These are phyloP conservation scores for Adelges cooleyi DNA, from an alignment of 1,140 invertebrate species.

Conservation along the genomic window DNA sequence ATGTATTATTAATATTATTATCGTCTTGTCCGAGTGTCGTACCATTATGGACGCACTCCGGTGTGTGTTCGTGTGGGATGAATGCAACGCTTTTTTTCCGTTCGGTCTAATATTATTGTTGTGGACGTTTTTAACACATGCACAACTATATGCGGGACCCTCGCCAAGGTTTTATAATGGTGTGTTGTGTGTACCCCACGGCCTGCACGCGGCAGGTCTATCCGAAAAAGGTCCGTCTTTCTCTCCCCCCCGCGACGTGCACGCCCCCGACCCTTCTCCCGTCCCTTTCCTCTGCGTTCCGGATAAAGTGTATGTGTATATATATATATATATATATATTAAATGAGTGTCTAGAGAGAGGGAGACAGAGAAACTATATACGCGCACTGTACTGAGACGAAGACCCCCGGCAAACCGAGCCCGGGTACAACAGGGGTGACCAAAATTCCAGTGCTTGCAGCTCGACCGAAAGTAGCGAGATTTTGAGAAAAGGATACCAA, in stretches of 20 bases:
- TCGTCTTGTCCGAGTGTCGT: too few species aligned
- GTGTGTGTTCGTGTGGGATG: too few species aligned
- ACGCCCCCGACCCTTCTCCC: slow-evolving; percentile 13
- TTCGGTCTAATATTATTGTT: too few species aligned
- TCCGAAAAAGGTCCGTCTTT: slow-evolving; percentile 26
- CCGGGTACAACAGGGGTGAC: slow-evolving; percentile 17
- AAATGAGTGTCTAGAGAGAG: too few species aligned
- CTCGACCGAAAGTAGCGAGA: background rate
- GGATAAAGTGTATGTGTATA: background rate
- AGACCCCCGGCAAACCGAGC: slow-evolving; percentile 20
- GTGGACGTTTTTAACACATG: background rate
- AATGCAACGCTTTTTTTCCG: too few species aligned
- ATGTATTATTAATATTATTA: too few species aligned
- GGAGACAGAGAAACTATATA: too few species aligned
- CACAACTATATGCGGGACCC: slow-evolving; percentile 27
- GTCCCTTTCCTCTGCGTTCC: background rate
- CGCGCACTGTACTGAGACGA: background rate
- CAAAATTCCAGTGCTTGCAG: background rate
- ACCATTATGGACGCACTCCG: too few species aligned
- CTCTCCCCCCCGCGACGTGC: slow-evolving; percentile 7
- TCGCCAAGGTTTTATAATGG: slow-evolving; percentile 24
- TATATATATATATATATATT: too few species aligned
- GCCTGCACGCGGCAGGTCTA: slow-evolving; percentile 9
- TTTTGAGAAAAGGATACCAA: too few species aligned
- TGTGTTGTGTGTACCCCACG: too few species aligned